Evolutionary conservation across 2,888 invertebrate species (phyloP), one percentile per base, ranked within the genome.

Genomic region (Synergus gifuensis): DNA sequence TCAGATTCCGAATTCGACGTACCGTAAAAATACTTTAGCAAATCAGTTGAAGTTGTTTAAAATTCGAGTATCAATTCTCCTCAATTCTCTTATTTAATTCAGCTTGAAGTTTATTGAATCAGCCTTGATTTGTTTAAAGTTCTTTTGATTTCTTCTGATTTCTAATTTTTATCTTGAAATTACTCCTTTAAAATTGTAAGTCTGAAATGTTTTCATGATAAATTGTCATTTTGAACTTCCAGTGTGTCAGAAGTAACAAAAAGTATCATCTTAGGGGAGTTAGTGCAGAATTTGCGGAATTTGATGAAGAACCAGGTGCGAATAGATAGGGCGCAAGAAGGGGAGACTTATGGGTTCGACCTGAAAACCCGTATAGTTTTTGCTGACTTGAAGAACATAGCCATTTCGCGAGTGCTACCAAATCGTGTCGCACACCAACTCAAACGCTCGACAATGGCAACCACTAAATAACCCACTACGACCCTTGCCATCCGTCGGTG

Each of bases 291-390:
- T 40, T 58, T 54, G 54, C n/a, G 28, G 40, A 73, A 73, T 73
- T 54, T 36, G 73, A 40, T 36, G 54, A 73, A 73, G 73, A 73
- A 73, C 54, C 54, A 58, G 73, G 73, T 73, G 73, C 36, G 54
- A 54, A 40, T 58, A 73, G 54, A 58, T 49, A n/a, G 36, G 12
- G 11, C 4, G 36, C 11, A 28, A 73, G 73, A 73, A 73, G 54
- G 36, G 22, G 63, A 76, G 62, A 78, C 78, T 66, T 78, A 78
- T 78, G 78, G 78, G 16, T 67, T 78, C 12, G 54, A 78, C 66
- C 78, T 67, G 18, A 67, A 78, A 64, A 66, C 67, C 66, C 18
- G 42, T 64, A 76, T n/a, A 63, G 76, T 62, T 76, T 63, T 62
- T 76, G 63, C 44, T 62, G 28, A 12, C 22, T 8, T n/a, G 36